Base-by-base conservation (phyloP, 2,888 invertebrate genomes). In the Auanema sp. region DNA sequence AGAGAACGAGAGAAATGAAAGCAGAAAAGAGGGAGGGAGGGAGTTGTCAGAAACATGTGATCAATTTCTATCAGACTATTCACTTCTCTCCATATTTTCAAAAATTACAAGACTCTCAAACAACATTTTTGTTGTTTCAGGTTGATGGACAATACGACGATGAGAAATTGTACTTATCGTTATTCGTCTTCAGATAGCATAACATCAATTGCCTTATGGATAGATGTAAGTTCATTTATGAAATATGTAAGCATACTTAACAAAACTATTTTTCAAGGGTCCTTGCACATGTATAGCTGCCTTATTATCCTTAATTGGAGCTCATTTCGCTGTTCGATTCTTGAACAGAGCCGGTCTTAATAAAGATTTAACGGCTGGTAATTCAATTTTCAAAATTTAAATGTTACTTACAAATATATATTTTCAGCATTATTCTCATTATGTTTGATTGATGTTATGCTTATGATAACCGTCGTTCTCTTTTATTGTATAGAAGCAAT, bases 401-500 rank as follows among this genome's bases (percentile, higher is more conserved):
- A 11, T 33, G 33, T 5, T 3, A 33, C 4, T 33, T 33, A 3
- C 8, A 8, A 52, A 16, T 23, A 6, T 18, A n/a, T 5, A n/a
- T 8, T 70, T 72, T 51, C 70, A 75, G 76, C 76, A 3, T 68
- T 81, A n/a, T 81, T 81, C 64, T 69, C 75, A 4, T 65, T 81
- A 6, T 79, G 80, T 58, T 53, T 79, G 40, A 78, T 79, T 61
- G 81, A 81, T 58, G 71, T 75, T 3, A 66, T 81, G 11, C 71
- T 81, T 6, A 78, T 81, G 62, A 62, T 77, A 50, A 77, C 76
- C 41, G 79, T 79, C 44, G 68, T 80, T 25, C 58, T 77, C 56
- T 77, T 76, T 66, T 80, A 80, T 57, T 76, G 77, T 41, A 75
- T 80, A 52, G 81, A 81, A 64, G 80, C 80, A 16, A 75, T 76